These are phyloP conservation scores for Gonocerus acuteangulatus DNA, from an alignment of 2,888 invertebrate species.

Conservation along the genomic window DNA sequence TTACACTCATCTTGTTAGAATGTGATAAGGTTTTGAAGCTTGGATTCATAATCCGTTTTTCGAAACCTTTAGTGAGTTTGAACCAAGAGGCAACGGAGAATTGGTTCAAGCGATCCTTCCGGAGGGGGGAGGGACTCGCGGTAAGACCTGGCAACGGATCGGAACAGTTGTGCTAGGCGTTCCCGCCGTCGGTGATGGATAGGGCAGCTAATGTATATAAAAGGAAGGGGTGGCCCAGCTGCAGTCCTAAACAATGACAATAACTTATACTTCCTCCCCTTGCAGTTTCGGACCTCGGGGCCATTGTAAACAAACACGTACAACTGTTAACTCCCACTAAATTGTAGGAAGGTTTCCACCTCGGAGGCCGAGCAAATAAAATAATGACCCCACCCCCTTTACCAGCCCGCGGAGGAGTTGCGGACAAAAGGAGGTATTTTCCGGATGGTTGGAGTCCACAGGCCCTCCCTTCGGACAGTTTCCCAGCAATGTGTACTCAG, in stretches of 20 bases:
- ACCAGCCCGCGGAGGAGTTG: no score
- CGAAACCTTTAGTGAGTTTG: no score
- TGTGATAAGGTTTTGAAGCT: no score
- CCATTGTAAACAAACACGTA: slow-evolving; percentile 36
- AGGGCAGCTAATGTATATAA: neutral
- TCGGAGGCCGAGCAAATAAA: slow-evolving; percentile 11
- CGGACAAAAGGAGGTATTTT: slow-evolving; percentile 13
- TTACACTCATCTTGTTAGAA: no score
- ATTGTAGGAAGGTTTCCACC: slow-evolving; percentile 27
- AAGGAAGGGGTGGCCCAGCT: neutral
- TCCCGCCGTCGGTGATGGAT: neutral
- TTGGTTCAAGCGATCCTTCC: no score
- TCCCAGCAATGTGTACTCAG: neutral
- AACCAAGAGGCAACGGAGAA: no score
- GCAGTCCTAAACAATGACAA: neutral
- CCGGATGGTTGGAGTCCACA: slow-evolving; percentile 5
- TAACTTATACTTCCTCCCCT: neutral
- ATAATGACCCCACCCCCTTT: slow-evolving; percentile 1
- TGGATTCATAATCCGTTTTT: no score
- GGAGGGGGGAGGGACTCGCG: neutral
- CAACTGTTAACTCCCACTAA: slow-evolving; percentile 36
- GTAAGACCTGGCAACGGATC: neutral
- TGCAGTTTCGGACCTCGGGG: neutral
- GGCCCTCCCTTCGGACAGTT: neutral
- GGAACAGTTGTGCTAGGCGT: neutral